Conservation (phyloP, 2,888 invertebrate species). For the Apeira syringaria region DNA sequence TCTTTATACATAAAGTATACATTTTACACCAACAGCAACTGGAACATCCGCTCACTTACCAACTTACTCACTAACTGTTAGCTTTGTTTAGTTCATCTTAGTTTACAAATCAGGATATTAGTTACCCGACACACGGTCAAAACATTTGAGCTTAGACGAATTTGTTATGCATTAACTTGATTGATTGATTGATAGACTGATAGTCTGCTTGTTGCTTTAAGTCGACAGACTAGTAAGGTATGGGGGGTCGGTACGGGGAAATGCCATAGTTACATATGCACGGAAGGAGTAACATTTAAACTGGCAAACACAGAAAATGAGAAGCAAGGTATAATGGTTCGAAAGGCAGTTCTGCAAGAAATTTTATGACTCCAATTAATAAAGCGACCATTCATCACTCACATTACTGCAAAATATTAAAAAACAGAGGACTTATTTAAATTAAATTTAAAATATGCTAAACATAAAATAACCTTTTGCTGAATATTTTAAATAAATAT, state of each 20-base stretch:
- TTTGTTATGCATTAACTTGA: conserved; percentile 27
- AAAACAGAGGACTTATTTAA: too few species aligned
- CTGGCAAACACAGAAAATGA: too few species aligned
- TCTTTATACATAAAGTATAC: too few species aligned
- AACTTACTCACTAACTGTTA: not conserved
- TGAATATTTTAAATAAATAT: too few species aligned
- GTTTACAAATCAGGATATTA: conserved; percentile 19
- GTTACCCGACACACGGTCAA: conserved; percentile 25
- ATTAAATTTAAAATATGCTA: too few species aligned
- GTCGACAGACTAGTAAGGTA: conserved; percentile 12
- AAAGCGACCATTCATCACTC: too few species aligned
- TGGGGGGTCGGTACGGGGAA: conserved; percentile 35
- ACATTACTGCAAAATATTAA: too few species aligned
- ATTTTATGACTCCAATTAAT: too few species aligned
- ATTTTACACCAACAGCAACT: conserved; percentile 8
- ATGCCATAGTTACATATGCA: conserved; percentile 31
- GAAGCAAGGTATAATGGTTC: too few species aligned
- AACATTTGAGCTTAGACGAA: conserved; percentile 29
- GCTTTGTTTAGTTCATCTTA: conserved; percentile 5
- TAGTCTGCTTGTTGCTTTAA: conserved; percentile 25
- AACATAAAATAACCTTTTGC: too few species aligned
- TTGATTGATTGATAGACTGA: conserved; percentile 27
- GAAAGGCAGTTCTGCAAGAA: too few species aligned
- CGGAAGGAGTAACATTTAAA: too few species aligned
- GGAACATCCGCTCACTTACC: conserved; percentile 12